Base-by-base conservation (phyloP, 2,113 vertebrate genomes). In the Eonycteris spelaea region DNA sequence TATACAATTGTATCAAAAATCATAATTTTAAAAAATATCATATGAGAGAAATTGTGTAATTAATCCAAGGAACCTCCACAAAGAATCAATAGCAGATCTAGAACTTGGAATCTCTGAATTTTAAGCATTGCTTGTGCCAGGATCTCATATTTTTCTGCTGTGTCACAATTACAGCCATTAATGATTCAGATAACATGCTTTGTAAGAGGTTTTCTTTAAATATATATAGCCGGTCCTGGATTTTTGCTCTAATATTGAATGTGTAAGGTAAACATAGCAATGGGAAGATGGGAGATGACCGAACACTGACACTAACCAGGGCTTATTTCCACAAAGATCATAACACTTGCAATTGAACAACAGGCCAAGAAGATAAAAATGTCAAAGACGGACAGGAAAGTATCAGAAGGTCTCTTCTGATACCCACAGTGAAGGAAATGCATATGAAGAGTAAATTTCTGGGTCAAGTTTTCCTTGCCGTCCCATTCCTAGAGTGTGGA, bases 61-160 rank as follows among this genome's bases (percentile, higher is more conserved):
- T 77, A 14, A 22, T 21, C 28, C 3, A n/a, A 40, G 57, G 63
- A 89, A 65, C 19, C 9, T 21, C 51, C 22, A 77, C 22, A 73
- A 67, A 95, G 24, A 3, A 82, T 43, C 15, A 38, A 18, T 59
- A 70, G 38, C 11, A 84, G 7, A 90, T 51, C 43, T 18, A 90
- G 59, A 97, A 92, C 30, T 92, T 33, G 1, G 77, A 78, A 90
- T 71, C 70, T 95, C 59, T 86, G 3, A 86, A 85, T 65, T 75
- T 63, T 6, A 74, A 55, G 10, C 35, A 53, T 7, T 4, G 12
- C 15, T 57, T 8, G 4, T 33, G 5, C 70, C 74, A 86, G 35
- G 24, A 59, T 35, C 71, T 78, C 68, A 89, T 40, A 65, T 28
- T 77, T 16, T 57, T 68, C 57, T 90, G 43, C 43, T 71, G 7